Base-by-base conservation (phyloP, 2,888 invertebrate species). In the Epistrophe grossulariae region DNA sequence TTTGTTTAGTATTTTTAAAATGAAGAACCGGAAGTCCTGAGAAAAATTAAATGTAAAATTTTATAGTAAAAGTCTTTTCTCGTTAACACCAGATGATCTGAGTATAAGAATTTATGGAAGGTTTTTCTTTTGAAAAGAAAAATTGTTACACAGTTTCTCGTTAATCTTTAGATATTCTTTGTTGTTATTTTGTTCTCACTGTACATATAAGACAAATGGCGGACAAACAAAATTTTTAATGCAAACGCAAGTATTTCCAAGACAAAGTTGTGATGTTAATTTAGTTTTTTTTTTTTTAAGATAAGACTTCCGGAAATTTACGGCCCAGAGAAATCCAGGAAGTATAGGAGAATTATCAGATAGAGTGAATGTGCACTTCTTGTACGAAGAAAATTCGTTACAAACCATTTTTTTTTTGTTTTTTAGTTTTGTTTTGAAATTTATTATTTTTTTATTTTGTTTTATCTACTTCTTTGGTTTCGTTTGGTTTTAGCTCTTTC, bases 261-360 rank as follows among this genome's bases (percentile, higher is more conserved):
- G 66, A 43, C 38, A 60, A 79, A 60, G 62, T 79, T 62, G 38
- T 55, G 28, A 70, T 70, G 70, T 73, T 43, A 28, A 60, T 48
- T 60, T 73, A 19, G 17, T 28, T 43, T 57, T 70, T 62, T 35
- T 15, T 8, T 68, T 40, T 48, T 38, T 43, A 6, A 72, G 84
- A 80, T 80, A 84, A 77, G 76, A 72, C 57, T 71, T 48, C 62
- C 35, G 52, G 62, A 50, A 59, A 70, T 77, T 84, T 72, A 68
- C 60, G 24, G 55, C 59, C 31, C 19, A 70, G 50, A 48, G 48
- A 64, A 40, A 52, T 62, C 45, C 43, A 57, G 52, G 48, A 78
- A 76, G 59, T 73, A n/a, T n/a, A 70, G 19, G 70, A 85, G 78
- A 81, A 40, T 74, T 72, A 78, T 78, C 85, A 81, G 85, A 85